These are phyloP conservation scores for Chamaea fasciata DNA, from an alignment of 2,113 vertebrate species.

Conservation along the genomic window DNA sequence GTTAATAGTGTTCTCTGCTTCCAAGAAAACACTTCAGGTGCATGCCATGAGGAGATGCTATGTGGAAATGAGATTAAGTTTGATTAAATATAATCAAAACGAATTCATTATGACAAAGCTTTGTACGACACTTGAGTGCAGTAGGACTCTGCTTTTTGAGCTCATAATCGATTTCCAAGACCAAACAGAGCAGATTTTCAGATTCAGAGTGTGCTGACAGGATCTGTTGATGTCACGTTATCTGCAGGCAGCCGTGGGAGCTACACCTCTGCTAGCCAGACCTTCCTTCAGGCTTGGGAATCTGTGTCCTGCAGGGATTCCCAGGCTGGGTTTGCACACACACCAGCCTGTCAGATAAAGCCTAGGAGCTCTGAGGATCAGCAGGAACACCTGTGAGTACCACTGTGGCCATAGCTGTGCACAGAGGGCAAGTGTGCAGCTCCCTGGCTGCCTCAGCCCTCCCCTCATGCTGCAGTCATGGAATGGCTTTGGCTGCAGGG, in stretches of 20 bases:
- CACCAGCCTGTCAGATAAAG: not conserved
- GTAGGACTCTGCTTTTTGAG: not conserved
- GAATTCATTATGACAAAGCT: too few relatives aligned
- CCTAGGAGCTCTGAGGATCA: not conserved
- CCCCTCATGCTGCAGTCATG: too few relatives aligned
- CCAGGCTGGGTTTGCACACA: not conserved
- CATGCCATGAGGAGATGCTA: not conserved
- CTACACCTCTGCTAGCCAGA: not conserved
- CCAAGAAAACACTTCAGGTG: not conserved
- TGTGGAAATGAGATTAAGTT: not conserved
- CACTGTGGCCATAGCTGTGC: rapidly evolving
- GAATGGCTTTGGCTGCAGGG: not conserved
- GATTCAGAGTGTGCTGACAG: not conserved
- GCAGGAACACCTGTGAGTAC: not conserved
- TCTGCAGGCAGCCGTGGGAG: not conserved
- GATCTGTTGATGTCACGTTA: rapidly evolving
- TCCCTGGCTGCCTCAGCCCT: not conserved
- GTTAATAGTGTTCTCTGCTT: not conserved
- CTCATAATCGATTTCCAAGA: not conserved
- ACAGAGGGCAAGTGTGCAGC: not conserved
- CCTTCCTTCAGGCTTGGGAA: not conserved
- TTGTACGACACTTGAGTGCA: not conserved
- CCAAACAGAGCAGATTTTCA: not conserved
- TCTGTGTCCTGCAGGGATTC: not conserved
- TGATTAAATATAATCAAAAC: not conserved